Evolutionary conservation across 2,888 invertebrate genomes (phyloP), one percentile per base, ranked within the genome.

Genomic region (Tineola bisselliella): DNA sequence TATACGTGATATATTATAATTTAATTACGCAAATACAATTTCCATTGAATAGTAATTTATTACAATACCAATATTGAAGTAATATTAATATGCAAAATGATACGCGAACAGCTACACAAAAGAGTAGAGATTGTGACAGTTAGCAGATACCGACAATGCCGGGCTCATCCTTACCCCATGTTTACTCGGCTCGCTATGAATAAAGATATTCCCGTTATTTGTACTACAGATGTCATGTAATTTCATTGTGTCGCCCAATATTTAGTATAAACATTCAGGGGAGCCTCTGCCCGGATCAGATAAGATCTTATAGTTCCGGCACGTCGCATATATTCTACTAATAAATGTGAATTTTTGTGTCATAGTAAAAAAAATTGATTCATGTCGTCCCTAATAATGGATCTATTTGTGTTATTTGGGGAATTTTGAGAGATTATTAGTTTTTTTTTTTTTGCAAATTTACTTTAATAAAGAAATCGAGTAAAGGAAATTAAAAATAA

Each of bases 221-320:
- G 87, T 82, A 79, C 73, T 87, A 84, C 87, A 87, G 87, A 87
- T 87, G 87, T 87, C 86, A 86, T 86, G 86, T 87, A 84, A 86
- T 86, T 79, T 86, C 80, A 87, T 86, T 87, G 84, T 87, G 81
- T 76, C 80, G 75, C 75, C 77, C 83, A 84, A 87, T 84, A 84
- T 86, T 86, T 86, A 79, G 82, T 81, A 79, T 81, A 86, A 86
- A 87, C 83, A 87, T 75, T 73, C 77, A 76, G 86, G 84, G 61
- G 82, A 76, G 76, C 76, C 71, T 73, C 69, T 72, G 68, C 63
- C 65, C 67, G 70, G 70, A 73, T 70, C 69, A 80, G 84, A 86
- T 86, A 86, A 81, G 74, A 86, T 84, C 84, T 79, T 75, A 71
- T 72, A 76, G 74, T 74, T 79, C 73, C 74, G 73, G 77, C 73